phyloP scores from a whole-genome alignment of 2,113 vertebrate genomes.

The Osmerus mordax region DNA sequence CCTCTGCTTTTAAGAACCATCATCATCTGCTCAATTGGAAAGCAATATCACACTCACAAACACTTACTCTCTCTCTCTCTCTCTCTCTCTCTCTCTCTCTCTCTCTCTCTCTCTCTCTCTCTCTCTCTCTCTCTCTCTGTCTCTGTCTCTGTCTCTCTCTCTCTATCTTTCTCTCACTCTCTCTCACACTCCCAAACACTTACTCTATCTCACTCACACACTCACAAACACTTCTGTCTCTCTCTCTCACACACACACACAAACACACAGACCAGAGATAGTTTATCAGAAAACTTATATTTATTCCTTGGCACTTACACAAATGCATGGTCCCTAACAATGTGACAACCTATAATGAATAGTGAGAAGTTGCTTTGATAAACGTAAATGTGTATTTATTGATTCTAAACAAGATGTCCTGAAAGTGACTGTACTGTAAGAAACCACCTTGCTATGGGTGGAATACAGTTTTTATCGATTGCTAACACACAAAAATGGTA shows the following conservation, averaged over 20 bases:
- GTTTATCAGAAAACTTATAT: slow-evolving; percentile 17
- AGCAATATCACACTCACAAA: slow-evolving; percentile 36
- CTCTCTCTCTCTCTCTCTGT: no score
- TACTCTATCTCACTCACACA: no score
- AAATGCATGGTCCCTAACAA: slow-evolving; percentile 49
- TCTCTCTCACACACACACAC: slow-evolving; percentile 28
- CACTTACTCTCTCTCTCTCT: background rate
- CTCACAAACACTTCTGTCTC: no score
- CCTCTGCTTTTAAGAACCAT: slow-evolving; percentile 37
- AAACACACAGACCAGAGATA: slow-evolving; percentile 33
- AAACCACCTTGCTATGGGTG: slow-evolving; percentile 56
- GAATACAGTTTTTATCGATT: no score
- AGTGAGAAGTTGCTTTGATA: slow-evolving; percentile 42
- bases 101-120: no score
- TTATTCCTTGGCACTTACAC: background rate
- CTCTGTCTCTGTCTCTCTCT: no score
- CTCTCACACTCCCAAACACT: no score
- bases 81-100: background rate
- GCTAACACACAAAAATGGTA: no score
- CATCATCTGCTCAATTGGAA: slow-evolving; percentile 38
- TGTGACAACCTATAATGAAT: slow-evolving; percentile 28
- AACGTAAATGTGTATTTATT: slow-evolving; percentile 30
- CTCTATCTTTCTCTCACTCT: background rate
- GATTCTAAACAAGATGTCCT: slow-evolving; percentile 30
- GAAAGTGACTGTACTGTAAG: slow-evolving; percentile 46